Evolutionary conservation across 2,797 vertebrate genomes (phyloP), one percentile per base, ranked within the genome.

Genomic region (Liasis olivaceus): DNA sequence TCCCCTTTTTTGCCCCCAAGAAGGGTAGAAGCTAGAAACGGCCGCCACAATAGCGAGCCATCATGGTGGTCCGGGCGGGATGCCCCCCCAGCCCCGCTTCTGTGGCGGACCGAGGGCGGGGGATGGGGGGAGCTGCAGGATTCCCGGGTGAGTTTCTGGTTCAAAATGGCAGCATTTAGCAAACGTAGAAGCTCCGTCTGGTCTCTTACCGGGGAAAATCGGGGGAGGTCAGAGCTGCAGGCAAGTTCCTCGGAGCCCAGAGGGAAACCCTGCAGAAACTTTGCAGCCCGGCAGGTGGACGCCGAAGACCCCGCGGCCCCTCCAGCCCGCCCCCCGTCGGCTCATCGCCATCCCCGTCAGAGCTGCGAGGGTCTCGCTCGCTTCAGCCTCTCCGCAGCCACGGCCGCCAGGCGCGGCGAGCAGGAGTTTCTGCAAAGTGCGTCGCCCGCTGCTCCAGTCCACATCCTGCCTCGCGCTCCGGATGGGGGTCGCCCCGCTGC

Each of bases 191-290:
- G 93, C 95, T 56, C 66, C 66, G 36, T 59, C 88, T 94, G 94
- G 96, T 64, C 47, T 63, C 92, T 98, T 97, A 98, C 97, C 97
- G 86, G 42, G 96, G 93, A 93, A 96, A 95, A 92, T 93, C 60
- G 69, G 93, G 88, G 93, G 90, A 91, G 93, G 93, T 93, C 94
- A 28, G 69, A 87, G 94, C 64, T 87, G 93, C 93, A 81, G 93
- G 91, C 81, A 89, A 92, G 92, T 94, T 93, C 94, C 96, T 90
- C 94, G 90, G 95, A 92, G 85, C 77, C 94, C 95, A 91, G 95
- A 90, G 95, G 95, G 95, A 95, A 90, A 96, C 89, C 95, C 96
- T 96, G 96, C 96, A 97, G 97, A 97, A 98, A 98, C 97, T 98
- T 98, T 97, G 94, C 95, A 93, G 97, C 95, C 69, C 91, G 93